These are phyloP conservation scores for Cyphomyrus discorhynchus DNA, from an alignment of 2,113 vertebrate genomes.

Conservation along the genomic window DNA sequence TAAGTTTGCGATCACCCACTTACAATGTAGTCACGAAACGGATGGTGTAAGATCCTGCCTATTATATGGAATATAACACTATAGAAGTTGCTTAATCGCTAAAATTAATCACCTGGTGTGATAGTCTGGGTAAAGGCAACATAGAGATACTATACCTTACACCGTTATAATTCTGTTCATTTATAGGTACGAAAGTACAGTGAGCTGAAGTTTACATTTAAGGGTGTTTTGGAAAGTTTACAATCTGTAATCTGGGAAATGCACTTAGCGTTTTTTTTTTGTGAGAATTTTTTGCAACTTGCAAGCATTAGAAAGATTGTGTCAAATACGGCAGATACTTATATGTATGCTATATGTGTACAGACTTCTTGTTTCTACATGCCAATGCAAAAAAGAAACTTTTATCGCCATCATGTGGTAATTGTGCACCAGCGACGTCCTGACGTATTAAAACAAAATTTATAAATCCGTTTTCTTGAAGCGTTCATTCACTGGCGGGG, in stretches of 20 bases:
- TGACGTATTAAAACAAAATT: neutral
- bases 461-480: neutral
- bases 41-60: neutral
- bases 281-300: neutral
- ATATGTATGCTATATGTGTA: neutral
- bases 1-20: neutral
- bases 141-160: neutral
- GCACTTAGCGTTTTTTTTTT: neutral
- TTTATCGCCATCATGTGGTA: conserved; percentile 9
- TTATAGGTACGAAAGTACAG: neutral
- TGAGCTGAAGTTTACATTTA: neutral
- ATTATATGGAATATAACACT: neutral
- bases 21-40: neutral
- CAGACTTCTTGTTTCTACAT: neutral
- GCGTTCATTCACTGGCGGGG: neutral
- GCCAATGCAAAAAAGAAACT: neutral
- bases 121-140: neutral
- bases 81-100: neutral
- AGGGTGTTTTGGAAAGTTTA: neutral
- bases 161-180: neutral
- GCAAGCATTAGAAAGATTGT: neutral
- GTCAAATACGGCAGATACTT: neutral
- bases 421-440: neutral
- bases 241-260: neutral
- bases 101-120: neutral